Conservation (phyloP, 2,797 vertebrate genomes). For the Premnoplex brunnescens region DNA sequence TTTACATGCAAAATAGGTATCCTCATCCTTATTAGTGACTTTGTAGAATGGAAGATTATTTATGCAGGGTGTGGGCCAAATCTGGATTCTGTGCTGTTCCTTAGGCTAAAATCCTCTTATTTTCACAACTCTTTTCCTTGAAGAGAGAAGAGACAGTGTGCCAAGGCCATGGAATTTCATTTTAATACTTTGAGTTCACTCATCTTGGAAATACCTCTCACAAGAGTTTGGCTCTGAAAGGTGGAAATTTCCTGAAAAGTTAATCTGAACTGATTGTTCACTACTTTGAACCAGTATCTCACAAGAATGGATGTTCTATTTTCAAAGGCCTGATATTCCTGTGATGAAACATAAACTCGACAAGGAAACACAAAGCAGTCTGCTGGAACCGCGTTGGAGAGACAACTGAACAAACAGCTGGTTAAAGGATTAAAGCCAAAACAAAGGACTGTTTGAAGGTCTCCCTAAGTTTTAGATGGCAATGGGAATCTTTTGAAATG, state of each 20-base stretch:
- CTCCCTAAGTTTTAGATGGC: conserved; percentile 43
- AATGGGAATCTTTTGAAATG: conserved; percentile 53
- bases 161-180: neutral
- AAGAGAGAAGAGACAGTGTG: neutral
- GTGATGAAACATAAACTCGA: conserved; percentile 47
- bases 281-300: neutral
- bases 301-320: neutral
- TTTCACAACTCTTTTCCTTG: neutral
- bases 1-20: neutral
- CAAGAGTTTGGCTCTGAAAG: neutral
- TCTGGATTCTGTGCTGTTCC: neutral
- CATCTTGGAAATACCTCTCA: neutral
- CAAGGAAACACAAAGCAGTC: conserved; percentile 60
- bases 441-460: conserved; percentile 64
- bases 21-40: neutral
- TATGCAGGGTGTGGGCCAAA: neutral
- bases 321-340: conserved; percentile 43
- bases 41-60: neutral
- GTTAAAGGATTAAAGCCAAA: conserved; percentile 64
- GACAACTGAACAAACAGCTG: conserved; percentile 60
- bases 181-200: neutral
- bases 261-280: conserved; percentile 19
- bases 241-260: conserved; percentile 28
- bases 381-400: conserved; percentile 5
- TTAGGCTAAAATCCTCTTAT: neutral